Percentiles rank a stretch among this genome's conserved stretches.
phyloP scores from a whole-genome alignment of 2,113 vertebrate genomes.

The Centropus unirufus region DNA sequence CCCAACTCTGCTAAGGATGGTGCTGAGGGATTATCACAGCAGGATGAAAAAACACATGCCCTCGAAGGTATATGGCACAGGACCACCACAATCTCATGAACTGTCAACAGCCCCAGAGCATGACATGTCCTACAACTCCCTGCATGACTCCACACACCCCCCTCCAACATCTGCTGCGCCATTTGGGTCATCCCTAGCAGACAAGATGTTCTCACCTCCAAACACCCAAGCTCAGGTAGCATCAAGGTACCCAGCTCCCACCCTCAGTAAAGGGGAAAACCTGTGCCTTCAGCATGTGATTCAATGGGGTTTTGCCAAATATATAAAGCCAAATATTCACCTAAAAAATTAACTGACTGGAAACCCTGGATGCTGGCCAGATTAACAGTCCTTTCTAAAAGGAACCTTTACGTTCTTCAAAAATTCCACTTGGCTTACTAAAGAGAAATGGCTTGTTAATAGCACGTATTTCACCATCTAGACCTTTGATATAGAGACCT shows the following conservation, averaged over 20 bases:
- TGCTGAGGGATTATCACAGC: background rate
- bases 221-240: background rate
- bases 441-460: conserved; percentile 7
- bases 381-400: conserved; percentile 5
- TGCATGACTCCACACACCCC: too few relatives aligned
- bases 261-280: background rate
- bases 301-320: background rate
- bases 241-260: background rate
- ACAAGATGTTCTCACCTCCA: background rate
- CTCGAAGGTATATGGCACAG: accelerated
- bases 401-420: background rate
- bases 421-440: conserved; percentile 31
- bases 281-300: background rate
- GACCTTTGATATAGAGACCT: conserved; percentile 17
- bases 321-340: background rate
- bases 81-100: background rate
- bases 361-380: conserved; percentile 23
- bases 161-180: background rate
- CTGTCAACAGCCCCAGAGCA: background rate
- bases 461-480: background rate
- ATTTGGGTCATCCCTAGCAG: background rate
- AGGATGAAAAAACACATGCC: background rate
- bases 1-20: background rate
- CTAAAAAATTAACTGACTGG: conserved; percentile 14
- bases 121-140: accelerated